Percentiles rank a stretch among this genome's conserved stretches.
These are phyloP conservation scores for Gorsachius magnificus DNA, from an alignment of 2,797 vertebrate species.

Conservation along the genomic window DNA sequence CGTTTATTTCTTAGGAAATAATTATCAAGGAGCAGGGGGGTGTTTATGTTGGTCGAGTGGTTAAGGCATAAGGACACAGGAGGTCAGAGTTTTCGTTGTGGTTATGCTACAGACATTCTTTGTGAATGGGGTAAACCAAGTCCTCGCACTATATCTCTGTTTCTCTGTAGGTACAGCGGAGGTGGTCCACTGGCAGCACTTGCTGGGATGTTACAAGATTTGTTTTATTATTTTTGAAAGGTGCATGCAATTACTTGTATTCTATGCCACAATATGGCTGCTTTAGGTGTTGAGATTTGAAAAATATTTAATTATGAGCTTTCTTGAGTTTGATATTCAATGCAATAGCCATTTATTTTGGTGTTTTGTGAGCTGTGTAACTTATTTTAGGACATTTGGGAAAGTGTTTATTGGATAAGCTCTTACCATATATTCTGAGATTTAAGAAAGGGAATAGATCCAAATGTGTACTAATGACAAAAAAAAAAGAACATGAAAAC, in stretches of 20 bases:
- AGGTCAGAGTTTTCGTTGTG: background rate
- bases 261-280: background rate
- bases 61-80: background rate
- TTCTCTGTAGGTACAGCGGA: background rate
- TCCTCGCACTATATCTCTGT: background rate
- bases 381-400: background rate
- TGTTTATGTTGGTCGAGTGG: background rate
- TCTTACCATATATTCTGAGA: background rate
- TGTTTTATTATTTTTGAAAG: background rate
- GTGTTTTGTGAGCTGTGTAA: background rate
- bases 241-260: background rate
- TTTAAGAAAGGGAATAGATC: background rate
- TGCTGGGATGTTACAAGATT: background rate
- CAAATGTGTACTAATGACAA: background rate
- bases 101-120: background rate
- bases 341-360: background rate
- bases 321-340: too few relatives aligned
- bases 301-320: background rate
- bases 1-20: conserved; percentile 8
- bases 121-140: background rate
- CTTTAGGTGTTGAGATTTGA: background rate
- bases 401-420: background rate
- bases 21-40: background rate
- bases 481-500: background rate
- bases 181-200: background rate